Conservation (phyloP, 2,113 vertebrate genomes). For the Ailurus styani region DNA sequence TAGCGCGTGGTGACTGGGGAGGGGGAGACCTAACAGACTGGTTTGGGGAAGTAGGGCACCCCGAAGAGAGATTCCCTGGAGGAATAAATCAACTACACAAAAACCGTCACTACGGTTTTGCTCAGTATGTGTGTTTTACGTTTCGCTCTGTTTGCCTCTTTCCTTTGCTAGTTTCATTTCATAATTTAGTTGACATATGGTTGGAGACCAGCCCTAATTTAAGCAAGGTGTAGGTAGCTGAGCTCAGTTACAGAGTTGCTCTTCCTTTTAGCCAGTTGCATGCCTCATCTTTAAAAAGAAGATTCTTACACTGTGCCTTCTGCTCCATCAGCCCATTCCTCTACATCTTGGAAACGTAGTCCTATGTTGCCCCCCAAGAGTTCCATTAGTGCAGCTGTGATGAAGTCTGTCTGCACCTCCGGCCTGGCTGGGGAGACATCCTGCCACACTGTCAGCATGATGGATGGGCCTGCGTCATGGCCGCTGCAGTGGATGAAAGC, state of each 20-base stretch:
- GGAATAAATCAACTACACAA: not conserved
- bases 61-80: not conserved
- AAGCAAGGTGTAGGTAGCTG: not conserved
- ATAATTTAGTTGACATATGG: not conserved
- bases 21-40: not conserved
- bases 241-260: not conserved
- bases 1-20: too few species aligned
- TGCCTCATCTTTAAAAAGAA: not conserved
- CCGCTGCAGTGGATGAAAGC: not conserved
- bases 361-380: not conserved
- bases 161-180: not conserved
- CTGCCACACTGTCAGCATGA: not conserved
- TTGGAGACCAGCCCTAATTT: not conserved
- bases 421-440: not conserved
- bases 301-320: not conserved
- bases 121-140: not conserved
- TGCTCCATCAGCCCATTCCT: not conserved
- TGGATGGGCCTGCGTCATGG: not conserved
- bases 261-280: not conserved
- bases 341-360: not conserved
- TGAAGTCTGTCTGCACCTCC: accelerated
- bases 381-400: not conserved
- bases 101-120: not conserved
- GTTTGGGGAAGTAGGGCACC: not conserved
- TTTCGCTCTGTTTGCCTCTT: not conserved